Conservation (phyloP, 53 echinoderm and acorn worm genomes). For the Glandiceps talaboti region DNA sequence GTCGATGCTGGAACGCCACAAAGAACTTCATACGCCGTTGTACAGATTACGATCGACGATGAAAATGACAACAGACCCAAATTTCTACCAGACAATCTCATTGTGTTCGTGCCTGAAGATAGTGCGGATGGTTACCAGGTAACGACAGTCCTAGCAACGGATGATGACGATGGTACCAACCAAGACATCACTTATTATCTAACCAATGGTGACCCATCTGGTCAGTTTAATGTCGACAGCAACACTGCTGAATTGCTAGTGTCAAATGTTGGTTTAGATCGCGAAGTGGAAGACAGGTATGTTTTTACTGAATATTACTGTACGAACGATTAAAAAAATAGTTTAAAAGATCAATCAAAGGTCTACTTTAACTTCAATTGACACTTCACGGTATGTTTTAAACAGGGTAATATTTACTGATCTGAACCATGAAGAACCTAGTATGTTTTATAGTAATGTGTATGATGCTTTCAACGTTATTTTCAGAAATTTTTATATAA, state of each 20-base stretch:
- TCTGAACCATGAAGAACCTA: too few species aligned
- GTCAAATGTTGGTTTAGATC: constrained; percentile 22
- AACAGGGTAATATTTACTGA: too few species aligned
- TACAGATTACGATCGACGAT: neutral
- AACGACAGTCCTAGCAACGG: constrained; percentile 61
- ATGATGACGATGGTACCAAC: constrained; percentile 68
- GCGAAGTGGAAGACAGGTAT: constrained; percentile 20
- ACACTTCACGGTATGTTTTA: too few species aligned
- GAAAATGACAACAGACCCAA: neutral
- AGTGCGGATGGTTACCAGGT: constrained; percentile 35
- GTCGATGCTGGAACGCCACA: constrained; percentile 64
- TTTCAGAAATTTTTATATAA: too few species aligned
- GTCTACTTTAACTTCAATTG: too few species aligned
- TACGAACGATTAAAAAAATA: too few species aligned
- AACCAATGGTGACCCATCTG: constrained; percentile 27
- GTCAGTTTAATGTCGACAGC: constrained; percentile 38
- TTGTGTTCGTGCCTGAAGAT: constrained; percentile 38
- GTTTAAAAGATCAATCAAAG: too few species aligned
- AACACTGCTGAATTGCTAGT: constrained; percentile 34
- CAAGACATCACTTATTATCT: constrained; percentile 69
- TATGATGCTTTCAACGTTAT: too few species aligned
- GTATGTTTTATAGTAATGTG: too few species aligned
- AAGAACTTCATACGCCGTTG: constrained; percentile 44
- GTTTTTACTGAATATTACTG: too few species aligned
- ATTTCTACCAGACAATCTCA: neutral